A percentile compares a stretch with the other conserved stretches of the same genome.
Conservation (phyloP, 1,140 invertebrate species). For the Achroia grisella region DNA sequence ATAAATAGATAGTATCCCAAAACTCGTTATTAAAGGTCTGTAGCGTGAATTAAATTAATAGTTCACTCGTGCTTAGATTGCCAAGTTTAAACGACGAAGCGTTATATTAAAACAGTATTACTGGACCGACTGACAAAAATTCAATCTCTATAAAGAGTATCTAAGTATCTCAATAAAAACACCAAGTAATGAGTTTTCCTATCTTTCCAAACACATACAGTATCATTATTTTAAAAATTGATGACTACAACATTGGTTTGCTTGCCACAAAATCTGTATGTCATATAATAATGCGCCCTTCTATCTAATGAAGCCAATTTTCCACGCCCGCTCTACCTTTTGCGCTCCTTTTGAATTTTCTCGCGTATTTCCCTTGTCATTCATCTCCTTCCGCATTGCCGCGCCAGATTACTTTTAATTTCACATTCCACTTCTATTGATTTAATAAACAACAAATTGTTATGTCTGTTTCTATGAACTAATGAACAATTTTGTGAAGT, state of each 20-base stretch:
- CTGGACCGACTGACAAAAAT: background rate
- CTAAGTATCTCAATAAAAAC: no score
- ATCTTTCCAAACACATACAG: no score
- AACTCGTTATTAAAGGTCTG: no score
- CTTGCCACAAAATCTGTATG: conserved; percentile 16
- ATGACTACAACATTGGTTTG: background rate
- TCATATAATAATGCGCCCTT: conserved; percentile 28
- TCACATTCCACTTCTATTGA: conserved; percentile 56
- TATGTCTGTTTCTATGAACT: conserved; percentile 1
- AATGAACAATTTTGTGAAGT: no score
- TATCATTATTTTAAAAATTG: background rate
- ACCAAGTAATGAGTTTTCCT: no score
- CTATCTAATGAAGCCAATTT: conserved; percentile 72
- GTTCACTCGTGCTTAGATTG: no score
- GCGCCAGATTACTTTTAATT: conserved; percentile 67
- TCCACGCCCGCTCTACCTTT: conserved; percentile 51
- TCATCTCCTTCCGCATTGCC: conserved; percentile 63
- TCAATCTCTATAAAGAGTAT: no score
- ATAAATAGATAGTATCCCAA: no score
- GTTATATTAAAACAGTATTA: conserved; percentile 16
- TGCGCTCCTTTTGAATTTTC: conserved; percentile 68
- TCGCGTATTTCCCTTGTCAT: conserved; percentile 67
- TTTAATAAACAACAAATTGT: conserved; percentile 43
- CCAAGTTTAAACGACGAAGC: no score
- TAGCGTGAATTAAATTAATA: no score